Base-by-base conservation (phyloP, 2,113 vertebrate species). In the Acinonyx jubatus region DNA sequence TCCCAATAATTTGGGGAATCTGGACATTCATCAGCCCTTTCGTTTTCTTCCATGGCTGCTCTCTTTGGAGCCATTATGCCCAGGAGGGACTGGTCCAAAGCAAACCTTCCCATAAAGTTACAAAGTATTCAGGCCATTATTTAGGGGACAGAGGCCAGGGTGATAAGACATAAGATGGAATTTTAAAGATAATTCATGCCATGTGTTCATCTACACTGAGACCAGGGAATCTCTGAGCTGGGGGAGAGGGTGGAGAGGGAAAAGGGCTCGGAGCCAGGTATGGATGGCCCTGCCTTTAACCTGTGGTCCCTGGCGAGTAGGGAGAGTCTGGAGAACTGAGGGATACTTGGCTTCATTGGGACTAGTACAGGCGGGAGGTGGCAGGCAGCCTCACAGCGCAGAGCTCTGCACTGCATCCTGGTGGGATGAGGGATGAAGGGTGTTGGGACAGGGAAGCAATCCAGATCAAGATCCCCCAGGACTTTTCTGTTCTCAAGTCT, bases 1-100 rank as follows among this genome's bases (percentile, higher is more conserved):
- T 33, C 90, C 80, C 93, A 97, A n/a, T 38, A 21, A 88, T 76
- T 78, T 82, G 23, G 18, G 23, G 29, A 78, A 82, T 50, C 66
- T 50, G 12, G 5, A 23, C 57, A 57, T 57, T 21, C 13, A 61
- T 27, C 38, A 73, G 9, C n/a, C 5, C 19, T 61, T 89, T 36
- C 78, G 8, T 19, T 74, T 5, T 36, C 21, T 79, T 21, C 31
- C 23, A 3, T 69, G 21, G 48, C 15, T 78, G 5, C 0, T 13
- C 9, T 4, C 25, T 85, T 52, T 23, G 29, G 33, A 80, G 23
- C 4, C 61, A 36, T 85, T 48, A 52, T 65, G 4, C 4, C 14
- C 8, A 78, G 19, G 16, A 78, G 13, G 16, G 16, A 13, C 8
- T 55, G 82, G 21, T 90, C 19, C 38, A 52, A 84, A 92, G 23